phyloP scores from a whole-genome alignment of 2,797 vertebrate genomes.

The Oreortyx pictus region DNA sequence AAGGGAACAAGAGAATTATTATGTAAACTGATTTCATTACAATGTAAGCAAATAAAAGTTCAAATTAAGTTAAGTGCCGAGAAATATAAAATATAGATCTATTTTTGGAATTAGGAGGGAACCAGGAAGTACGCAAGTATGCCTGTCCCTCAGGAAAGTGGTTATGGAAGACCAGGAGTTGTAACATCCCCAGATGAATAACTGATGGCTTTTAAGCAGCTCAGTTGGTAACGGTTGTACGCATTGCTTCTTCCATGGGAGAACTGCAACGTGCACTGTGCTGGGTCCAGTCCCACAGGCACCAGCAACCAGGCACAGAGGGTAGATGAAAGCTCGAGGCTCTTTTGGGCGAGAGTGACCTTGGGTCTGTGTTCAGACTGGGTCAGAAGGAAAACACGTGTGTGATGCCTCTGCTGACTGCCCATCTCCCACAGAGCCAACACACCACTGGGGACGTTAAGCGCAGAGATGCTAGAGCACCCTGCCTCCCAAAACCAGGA shows the following conservation, averaged over 20 bases:
- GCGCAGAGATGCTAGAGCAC: not conserved
- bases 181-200: not conserved
- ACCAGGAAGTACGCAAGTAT: constrained; percentile 22
- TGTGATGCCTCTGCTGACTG: not conserved
- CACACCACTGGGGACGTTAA: not conserved
- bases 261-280: not conserved
- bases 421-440: not conserved
- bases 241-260: not conserved
- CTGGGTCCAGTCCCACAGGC: not conserved
- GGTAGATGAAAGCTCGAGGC: not conserved
- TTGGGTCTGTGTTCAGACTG: not conserved
- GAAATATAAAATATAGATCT: constrained; percentile 52
- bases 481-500: not conserved
- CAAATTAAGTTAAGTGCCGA: constrained; percentile 48
- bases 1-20: constrained; percentile 64
- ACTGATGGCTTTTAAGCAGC: not conserved
- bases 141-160: not conserved
- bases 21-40: constrained; percentile 71
- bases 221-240: not conserved
- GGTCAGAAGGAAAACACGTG: not conserved
- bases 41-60: constrained; percentile 69
- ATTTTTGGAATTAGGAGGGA: constrained; percentile 45
- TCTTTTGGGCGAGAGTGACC: accelerated
- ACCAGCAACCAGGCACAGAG: not conserved
- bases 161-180: not conserved